Conservation (phyloP, 2,888 invertebrate species). For the Tethea ocularis region DNA sequence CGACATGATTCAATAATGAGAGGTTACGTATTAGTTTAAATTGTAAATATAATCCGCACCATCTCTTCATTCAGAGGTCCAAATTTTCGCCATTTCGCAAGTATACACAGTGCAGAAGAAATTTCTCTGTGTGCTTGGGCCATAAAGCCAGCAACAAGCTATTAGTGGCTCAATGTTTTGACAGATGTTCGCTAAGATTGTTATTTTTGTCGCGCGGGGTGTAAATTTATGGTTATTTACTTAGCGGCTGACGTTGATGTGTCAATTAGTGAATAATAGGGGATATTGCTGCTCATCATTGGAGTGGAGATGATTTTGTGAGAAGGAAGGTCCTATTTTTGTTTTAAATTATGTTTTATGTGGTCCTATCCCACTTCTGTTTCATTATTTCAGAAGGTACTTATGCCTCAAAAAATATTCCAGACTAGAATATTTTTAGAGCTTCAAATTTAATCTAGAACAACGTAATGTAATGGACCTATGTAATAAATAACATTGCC, state of each 20-base stretch:
- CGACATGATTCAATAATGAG: too few species aligned
- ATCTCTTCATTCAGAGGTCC: not conserved
- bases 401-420: not conserved
- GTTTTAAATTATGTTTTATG: not conserved
- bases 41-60: not conserved
- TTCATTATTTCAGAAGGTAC: not conserved
- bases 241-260: constrained; percentile 19
- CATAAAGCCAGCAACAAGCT: constrained; percentile 15
- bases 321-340: not conserved
- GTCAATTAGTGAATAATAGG: constrained; percentile 34
- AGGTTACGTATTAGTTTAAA: too few species aligned
- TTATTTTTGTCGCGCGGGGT: constrained; percentile 56
- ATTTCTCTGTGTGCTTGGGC: constrained; percentile 3
- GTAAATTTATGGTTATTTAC: constrained; percentile 33
- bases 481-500: too few species aligned
- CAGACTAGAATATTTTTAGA: too few species aligned
- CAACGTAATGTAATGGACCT: too few species aligned
- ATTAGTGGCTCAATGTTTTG: constrained; percentile 45
- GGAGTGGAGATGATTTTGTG: not conserved
- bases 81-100: not conserved
- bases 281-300: constrained; percentile 5
- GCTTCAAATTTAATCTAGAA: too few species aligned
- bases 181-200: constrained; percentile 62
- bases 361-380: not conserved
- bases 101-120: not conserved